Conservation (phyloP, 2,797 vertebrate genomes). For the Meriones psammophilus region DNA sequence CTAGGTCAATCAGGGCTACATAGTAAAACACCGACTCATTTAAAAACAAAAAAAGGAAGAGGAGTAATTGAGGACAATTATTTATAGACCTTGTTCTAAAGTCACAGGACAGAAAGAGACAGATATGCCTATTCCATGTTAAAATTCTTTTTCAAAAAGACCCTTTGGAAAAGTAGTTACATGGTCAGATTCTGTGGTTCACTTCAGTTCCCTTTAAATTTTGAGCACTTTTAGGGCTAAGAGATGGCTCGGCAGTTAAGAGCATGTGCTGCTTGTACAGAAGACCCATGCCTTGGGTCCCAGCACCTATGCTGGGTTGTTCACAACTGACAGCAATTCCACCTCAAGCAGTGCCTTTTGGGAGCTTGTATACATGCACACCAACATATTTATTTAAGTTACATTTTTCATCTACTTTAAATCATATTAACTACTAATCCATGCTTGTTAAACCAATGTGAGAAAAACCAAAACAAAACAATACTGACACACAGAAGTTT, state of each 20-base stretch:
- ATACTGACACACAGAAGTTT: not conserved
- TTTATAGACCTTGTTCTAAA: not conserved
- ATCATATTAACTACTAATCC: not conserved
- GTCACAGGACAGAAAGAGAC: not conserved
- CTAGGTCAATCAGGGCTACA: not conserved
- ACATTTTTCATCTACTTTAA: not conserved
- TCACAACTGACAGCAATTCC: not conserved
- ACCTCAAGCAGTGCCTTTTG: not conserved
- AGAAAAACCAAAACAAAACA: not conserved
- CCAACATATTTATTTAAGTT: not conserved
- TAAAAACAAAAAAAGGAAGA: not conserved
- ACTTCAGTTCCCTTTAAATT: constrained; percentile 42
- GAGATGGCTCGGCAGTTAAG: not conserved
- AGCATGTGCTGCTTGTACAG: not conserved
- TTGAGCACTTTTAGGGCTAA: not conserved
- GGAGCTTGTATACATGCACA: not conserved
- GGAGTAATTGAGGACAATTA: not conserved
- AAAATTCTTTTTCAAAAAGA: not conserved
- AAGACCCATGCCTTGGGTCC: not conserved
- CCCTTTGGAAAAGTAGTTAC: constrained; percentile 19
- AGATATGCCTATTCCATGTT: not conserved
- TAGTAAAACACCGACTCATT: not conserved
- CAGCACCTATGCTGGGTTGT: not conserved
- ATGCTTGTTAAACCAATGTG: not conserved
- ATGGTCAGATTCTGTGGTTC: not conserved